A percentile compares a stretch with the other conserved stretches of the same genome.
Evolutionary conservation across 1,140 invertebrate genomes (phyloP).

Genomic region (Caenorhabditis briggsae): DNA sequence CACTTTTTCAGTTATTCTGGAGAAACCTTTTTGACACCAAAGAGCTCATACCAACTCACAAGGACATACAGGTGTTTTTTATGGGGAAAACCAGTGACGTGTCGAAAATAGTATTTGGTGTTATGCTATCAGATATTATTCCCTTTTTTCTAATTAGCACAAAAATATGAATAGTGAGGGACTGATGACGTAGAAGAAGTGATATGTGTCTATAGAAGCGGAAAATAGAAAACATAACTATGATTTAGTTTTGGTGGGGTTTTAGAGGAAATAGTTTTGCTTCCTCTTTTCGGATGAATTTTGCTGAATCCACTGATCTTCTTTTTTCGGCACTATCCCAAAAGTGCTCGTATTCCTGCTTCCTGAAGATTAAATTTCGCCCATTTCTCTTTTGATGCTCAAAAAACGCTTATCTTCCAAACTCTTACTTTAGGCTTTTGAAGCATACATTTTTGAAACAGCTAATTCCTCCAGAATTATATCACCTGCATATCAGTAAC

Average conservation of each 20-base stretch:
- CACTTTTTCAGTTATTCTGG: not conserved
- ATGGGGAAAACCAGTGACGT: not conserved
- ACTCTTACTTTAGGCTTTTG: not conserved
- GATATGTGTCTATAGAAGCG: slow-evolving; percentile 19
- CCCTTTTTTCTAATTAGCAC: not conserved
- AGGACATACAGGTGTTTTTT: not conserved
- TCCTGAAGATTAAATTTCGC: not conserved
- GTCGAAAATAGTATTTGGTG: no score
- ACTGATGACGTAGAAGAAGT: not conserved
- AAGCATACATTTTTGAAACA: no score
- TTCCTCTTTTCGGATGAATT: not conserved
- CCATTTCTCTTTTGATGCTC: not conserved
- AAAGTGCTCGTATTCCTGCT: slow-evolving; percentile 1
- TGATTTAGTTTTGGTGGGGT: not conserved
- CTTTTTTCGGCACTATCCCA: not conserved
- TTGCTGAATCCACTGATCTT: not conserved
- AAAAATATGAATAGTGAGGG: no score
- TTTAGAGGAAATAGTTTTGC: not conserved
- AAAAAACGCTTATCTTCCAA: not conserved
- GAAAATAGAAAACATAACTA: slow-evolving; percentile 4
- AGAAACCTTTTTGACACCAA: not conserved
- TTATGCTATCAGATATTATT: not conserved
- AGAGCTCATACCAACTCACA: not conserved
- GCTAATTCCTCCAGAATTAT: not conserved
- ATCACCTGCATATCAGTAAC: not conserved